phyloP scores from a whole-genome alignment of 2,113 vertebrate species.

The Alethe castanea region DNA sequence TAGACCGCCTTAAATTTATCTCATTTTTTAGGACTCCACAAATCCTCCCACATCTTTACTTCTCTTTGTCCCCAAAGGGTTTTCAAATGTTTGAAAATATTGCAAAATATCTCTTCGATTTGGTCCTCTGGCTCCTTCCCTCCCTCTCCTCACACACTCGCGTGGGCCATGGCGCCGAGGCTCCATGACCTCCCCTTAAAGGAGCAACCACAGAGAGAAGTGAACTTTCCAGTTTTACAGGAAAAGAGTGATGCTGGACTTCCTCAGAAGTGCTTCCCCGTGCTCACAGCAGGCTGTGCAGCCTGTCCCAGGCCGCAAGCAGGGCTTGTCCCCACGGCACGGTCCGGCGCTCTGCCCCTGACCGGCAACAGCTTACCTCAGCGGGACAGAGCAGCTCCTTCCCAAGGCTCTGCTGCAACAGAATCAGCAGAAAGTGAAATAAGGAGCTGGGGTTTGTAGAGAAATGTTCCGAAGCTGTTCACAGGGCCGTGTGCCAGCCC shows the following conservation, averaged over 20 bases:
- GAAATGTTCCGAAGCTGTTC: neutral
- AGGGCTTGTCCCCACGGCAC: neutral
- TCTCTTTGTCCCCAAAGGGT: neutral
- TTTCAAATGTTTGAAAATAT: neutral
- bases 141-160: accelerated
- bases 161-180: accelerated
- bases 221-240: neutral
- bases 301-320: accelerated
- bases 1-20: neutral
- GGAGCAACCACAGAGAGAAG: accelerated
- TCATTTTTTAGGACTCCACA: neutral
- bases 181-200: accelerated
- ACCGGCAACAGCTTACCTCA: neutral
- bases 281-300: too few species aligned
- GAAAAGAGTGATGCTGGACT: accelerated
- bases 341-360: accelerated
- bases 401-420: neutral
- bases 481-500: accelerated
- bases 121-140: accelerated
- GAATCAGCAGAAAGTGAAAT: neutral
- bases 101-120: neutral
- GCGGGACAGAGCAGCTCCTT: accelerated
- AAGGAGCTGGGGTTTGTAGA: neutral
- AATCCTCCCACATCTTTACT: neutral
- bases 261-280: neutral